These are phyloP conservation scores for Drosophila suboccidentalis DNA, from an alignment of 2,888 invertebrate species.

Conservation along the genomic window DNA sequence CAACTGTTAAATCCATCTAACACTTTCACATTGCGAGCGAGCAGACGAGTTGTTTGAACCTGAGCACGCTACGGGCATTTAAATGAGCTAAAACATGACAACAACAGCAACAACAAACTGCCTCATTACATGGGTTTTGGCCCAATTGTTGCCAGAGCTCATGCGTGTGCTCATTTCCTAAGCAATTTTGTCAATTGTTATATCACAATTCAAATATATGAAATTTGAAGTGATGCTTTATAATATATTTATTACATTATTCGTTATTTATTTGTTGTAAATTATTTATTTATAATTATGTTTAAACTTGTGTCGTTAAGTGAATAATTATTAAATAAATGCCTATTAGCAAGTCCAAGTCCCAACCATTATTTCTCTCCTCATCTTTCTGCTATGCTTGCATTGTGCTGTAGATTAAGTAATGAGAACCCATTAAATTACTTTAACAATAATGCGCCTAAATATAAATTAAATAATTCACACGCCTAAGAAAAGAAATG, in stretches of 20 bases:
- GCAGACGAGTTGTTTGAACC: conserved; percentile 50
- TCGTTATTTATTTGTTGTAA: too few species aligned
- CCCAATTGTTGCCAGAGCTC: conserved; percentile 34
- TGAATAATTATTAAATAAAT: background rate
- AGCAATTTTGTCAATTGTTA: background rate
- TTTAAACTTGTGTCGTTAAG: background rate
- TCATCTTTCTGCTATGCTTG: background rate
- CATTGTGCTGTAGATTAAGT: background rate
- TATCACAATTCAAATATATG: background rate
- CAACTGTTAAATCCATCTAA: background rate
- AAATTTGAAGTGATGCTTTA: background rate
- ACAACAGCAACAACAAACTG: background rate
- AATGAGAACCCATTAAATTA: conserved; percentile 6
- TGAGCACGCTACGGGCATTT: conserved; percentile 51
- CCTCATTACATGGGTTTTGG: conserved; percentile 49
- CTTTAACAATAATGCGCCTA: background rate
- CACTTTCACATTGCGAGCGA: conserved; percentile 60
- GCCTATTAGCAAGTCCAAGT: too few species aligned
- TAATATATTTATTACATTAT: too few species aligned
- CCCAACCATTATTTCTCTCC: background rate
- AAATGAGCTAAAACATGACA: conserved; percentile 38
- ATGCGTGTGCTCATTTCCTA: conserved; percentile 8
- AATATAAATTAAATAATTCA: conserved; percentile 26
- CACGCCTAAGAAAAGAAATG: conserved; percentile 23
- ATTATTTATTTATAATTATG: background rate